Evolutionary conservation across 2,113 vertebrate genomes (phyloP), one percentile per base, ranked within the genome.

Genomic region (Suncus etruscus): DNA sequence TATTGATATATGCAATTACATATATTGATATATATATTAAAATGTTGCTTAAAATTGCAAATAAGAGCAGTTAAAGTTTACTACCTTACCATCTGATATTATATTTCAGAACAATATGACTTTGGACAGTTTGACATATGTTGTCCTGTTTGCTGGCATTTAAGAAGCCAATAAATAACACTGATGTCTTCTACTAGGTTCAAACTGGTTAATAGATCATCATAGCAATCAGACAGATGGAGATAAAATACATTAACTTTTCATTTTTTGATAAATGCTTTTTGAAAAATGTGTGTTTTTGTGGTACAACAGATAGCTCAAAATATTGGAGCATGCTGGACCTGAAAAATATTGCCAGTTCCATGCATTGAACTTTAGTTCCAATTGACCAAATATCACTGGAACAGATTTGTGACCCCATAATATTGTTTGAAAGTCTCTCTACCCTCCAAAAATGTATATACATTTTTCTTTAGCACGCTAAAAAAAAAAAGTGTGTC

Each of bases 211-310:
- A 32, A 90, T n/a, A 80, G 24, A 82, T 69, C 39, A 3, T 45
- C 70, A 63, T 1, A 80, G 79, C 77, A 76, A 39, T 76, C 11
- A 47, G 47, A 39, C 22, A 91, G 82, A 81, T 78, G 50, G 31
- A 93, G 73, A 75, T 79, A 83, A 83, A 83, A 58, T 88, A 68
- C 87, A 79, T 80, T 77, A 22, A 70, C 8, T 66, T 91, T 92
- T 65, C 70, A 11, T 74, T 91, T 39, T 39, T 47, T 92, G 70
- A 90, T 86, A 92, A 90, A 69, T 81, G 69, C 6, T 95, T 45
- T 51, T 45, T 22, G 68, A 32, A 82, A 89, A 70, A 74, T 86
- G 5, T 65, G 22, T 58, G 54, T 4, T 16, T 58, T 58, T 58
- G 54, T 61, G 58, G 14, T 61, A 7, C 58, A 61, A 6, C 16